These are phyloP conservation scores for Lophura nycthemera DNA, from an alignment of 2,113 vertebrate genomes.

Conservation along the genomic window DNA sequence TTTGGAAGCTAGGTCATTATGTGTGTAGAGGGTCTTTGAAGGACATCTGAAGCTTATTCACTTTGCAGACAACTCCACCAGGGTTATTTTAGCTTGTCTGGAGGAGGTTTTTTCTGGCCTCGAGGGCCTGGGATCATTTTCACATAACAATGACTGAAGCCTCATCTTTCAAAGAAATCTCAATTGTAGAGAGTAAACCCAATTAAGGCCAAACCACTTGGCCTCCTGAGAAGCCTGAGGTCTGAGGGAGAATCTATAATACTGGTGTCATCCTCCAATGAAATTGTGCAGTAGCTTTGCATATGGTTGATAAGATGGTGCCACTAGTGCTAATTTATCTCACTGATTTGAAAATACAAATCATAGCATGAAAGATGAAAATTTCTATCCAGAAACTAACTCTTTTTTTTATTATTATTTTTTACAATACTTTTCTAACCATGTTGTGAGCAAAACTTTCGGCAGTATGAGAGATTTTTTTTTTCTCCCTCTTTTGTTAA, in stretches of 20 bases:
- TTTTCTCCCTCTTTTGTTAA: neutral
- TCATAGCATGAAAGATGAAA: neutral
- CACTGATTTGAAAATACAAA: neutral
- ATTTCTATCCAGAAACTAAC: neutral
- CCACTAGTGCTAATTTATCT: neutral
- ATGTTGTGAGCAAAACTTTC: neutral
- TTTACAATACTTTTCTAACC: neutral
- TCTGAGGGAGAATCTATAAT: neutral
- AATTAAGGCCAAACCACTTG: neutral
- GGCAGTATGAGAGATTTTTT: neutral
- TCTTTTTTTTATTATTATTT: neutral
- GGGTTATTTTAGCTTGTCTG: neutral
- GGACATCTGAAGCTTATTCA: neutral
- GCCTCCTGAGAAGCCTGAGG: neutral
- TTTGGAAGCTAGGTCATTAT: neutral
- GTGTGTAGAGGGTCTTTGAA: neutral
- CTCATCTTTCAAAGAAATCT: slow-evolving; percentile 22
- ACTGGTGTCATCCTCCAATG: neutral
- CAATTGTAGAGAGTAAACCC: neutral
- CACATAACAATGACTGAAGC: neutral
- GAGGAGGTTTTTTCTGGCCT: neutral
- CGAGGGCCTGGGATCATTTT: neutral
- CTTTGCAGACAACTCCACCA: neutral
- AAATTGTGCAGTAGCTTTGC: neutral
- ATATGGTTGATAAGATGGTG: neutral